Conservation (phyloP, 2,888 invertebrate species). For the Brassicogethes aeneus region DNA sequence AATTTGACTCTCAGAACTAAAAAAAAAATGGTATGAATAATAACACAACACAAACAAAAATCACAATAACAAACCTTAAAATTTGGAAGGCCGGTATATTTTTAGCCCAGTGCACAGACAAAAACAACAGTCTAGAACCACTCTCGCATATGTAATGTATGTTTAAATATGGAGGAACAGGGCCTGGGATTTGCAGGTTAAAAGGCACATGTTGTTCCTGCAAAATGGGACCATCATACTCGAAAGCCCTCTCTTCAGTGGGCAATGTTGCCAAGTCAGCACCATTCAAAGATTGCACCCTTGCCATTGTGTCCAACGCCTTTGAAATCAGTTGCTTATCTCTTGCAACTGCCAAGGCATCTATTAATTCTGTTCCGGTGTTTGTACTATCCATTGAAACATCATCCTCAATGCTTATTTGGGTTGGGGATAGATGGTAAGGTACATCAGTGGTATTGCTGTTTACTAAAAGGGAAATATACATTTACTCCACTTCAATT, state of each 20-base stretch:
- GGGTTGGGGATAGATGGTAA: constrained; percentile 39
- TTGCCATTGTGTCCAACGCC: constrained; percentile 63
- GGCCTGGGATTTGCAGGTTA: constrained; percentile 65
- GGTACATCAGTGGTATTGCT: constrained; percentile 29
- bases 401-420: constrained; percentile 48
- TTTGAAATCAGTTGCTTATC: constrained; percentile 54
- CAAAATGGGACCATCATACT: constrained; percentile 54
- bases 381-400: constrained; percentile 47
- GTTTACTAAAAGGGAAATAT: constrained; percentile 25
- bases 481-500: too few species aligned
- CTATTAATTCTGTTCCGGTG: constrained; percentile 45
- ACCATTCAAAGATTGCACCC: constrained; percentile 37
- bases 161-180: constrained; percentile 82
- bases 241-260: constrained; percentile 36
- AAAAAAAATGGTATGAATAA: constrained; percentile 26
- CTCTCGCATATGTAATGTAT: constrained; percentile 94
- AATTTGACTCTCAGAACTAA: constrained; percentile 74
- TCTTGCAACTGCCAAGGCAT: constrained; percentile 51
- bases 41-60: constrained; percentile 9
- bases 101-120: constrained; percentile 84
- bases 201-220: constrained; percentile 63
- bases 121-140: constrained; percentile 82
- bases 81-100: constrained; percentile 75
- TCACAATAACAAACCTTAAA: constrained; percentile 50
- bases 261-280: constrained; percentile 29